Evolutionary conservation across 2,888 invertebrate species (phyloP), one percentile per base, ranked within the genome.

Genomic region (Drosophila parthenogenetica): DNA sequence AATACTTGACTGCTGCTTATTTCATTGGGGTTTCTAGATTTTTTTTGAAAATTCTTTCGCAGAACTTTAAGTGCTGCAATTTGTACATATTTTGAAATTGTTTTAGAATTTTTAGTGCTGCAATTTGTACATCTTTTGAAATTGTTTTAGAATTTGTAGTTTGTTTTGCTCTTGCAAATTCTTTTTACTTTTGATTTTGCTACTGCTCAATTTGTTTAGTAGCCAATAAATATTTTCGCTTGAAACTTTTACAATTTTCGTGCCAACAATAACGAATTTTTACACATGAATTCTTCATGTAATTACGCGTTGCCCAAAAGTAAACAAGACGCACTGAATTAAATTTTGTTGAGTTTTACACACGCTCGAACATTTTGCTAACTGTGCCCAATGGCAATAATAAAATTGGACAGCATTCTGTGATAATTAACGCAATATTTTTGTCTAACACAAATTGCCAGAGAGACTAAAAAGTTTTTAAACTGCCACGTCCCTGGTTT

Each of bases 371-470:
- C 35, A 53, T 22, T 11, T 42, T 17, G 17, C 29, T 17, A 39
- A 58, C 39, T 49, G 66, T 57, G 46, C 50, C 50, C 42, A 59
- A 50, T 19, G 64, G 51, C 49, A 49, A 57, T 70, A 66, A 67
- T 70, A 71, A 61, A 79, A 60, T 79, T 77, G 63, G 59, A 76
- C 68, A 55, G 69, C 66, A 43, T 68, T 82, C 58, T 64, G 50
- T 59, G 77, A 77, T 89, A 85, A 85, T 89, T 89, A 89, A 77
- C 79, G 73, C 71, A 73, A 87, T 74, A 87, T 81, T 81, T 83
- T 60, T 68, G 58, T 63, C 68, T 48, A 69, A 59, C 64, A 65
- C 71, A 83, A 79, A 80, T 72, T 79, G 75, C 61, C 49, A 66
- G 68, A 80, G 64, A 67, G 59, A 60, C 62, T 62, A 69, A 48